Base-by-base conservation (phyloP, 2,797 vertebrate genomes). In the Sebastes vulpes region DNA sequence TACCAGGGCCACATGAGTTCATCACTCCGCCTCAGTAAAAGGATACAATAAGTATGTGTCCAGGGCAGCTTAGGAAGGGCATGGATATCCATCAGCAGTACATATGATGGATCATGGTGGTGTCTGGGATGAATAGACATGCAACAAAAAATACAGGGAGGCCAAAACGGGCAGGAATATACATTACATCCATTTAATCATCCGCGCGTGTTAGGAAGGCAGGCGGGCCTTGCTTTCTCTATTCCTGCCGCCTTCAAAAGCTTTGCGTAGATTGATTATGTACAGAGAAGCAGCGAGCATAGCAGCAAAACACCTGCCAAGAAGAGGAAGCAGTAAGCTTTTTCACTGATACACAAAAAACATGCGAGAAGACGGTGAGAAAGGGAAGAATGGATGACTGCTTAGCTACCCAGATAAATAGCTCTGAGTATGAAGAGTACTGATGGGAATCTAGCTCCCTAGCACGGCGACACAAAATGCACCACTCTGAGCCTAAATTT, bases 151-250 rank as follows among this genome's bases (percentile, higher is more conserved):
- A 95, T 91, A 95, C 91, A 94, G 88, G 81, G 88, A 92, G 85
- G 89, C 92, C 93, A 93, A 95, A 93, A 86, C 50, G 61, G 81
- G 87, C 70, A 92, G 81, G 86, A 93, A 95, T 95, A 95, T 94
- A 95, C 93, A 94, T 96, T 95, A 94, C 94, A 95, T 94, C 93
- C 93, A 93, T 96, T 96, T 95, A 96, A 96, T 96, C 94, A 96
- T 94, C 82, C 42, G 66, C n/a, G 87, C 53, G 76, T 87, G 91
- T 93, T 89, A 93, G 90, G 77, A 65, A 87, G 72, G 81, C 85
- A 85, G 90, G 88, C 77, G 56, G 75, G 77, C 75, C 86, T 63
- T 73, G 77, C 90, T 85, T 90, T 85, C 84, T 92, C 75, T 86
- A 70, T 82, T 78, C 73, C 79, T 64, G 77, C 81, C 31, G 67